These are phyloP conservation scores for Accipiter cooperii DNA, from an alignment of 2,113 vertebrate genomes.

Conservation along the genomic window DNA sequence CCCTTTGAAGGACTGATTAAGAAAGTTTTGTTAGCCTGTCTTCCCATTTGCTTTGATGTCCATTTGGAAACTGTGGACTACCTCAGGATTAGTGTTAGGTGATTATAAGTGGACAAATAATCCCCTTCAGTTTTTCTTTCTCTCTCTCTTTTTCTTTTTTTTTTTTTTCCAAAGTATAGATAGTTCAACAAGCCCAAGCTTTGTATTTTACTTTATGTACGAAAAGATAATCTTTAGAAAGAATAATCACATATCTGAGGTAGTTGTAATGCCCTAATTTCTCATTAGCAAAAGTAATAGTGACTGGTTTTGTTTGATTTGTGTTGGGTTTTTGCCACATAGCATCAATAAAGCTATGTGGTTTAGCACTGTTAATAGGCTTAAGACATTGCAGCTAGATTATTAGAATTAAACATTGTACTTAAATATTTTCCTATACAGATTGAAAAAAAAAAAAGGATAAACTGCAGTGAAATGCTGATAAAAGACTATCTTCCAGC, in stretches of 20 bases:
- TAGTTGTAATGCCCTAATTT: not conserved
- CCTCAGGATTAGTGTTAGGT: not conserved
- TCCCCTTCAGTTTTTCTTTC: not conserved
- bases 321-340: not conserved
- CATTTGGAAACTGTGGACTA: not conserved
- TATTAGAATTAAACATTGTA: not conserved
- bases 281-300: not conserved
- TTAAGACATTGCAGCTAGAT: not conserved
- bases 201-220: not conserved
- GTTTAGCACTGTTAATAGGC: not conserved
- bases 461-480: not conserved
- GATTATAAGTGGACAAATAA: not conserved
- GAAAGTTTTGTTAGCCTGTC: not conserved
- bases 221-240: not conserved
- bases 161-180: not conserved
- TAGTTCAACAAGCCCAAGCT: not conserved
- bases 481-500: not conserved
- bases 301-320: not conserved
- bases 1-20: not conserved
- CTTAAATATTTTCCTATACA: not conserved
- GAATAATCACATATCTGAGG: not conserved
- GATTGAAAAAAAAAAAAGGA: not conserved
- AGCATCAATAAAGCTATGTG: not conserved
- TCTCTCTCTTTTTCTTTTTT: too few species aligned
- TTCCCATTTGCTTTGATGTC: not conserved